phyloP scores from a whole-genome alignment of 1,140 invertebrate species.

The Mylabris phalerata region DNA sequence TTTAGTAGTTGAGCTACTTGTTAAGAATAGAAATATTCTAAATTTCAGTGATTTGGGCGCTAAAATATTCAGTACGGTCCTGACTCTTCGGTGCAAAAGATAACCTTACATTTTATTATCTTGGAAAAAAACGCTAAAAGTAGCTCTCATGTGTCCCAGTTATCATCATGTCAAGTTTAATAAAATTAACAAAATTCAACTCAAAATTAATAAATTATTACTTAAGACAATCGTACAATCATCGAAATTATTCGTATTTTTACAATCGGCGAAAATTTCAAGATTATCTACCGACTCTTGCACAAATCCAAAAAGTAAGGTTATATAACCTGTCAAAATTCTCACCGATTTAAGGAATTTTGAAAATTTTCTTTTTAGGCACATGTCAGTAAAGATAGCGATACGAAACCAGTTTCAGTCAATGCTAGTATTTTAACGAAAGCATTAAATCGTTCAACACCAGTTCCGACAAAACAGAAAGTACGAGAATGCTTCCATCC shows the following conservation, averaged over 20 bases:
- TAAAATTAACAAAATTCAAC: slow-evolving; percentile 21
- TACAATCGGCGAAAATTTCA: slow-evolving; percentile 12
- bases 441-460: slow-evolving; percentile 24
- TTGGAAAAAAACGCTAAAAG: no score
- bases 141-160: no score
- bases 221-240: slow-evolving; percentile 15
- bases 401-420: slow-evolving; percentile 6
- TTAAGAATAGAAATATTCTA: no score
- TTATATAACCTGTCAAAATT: not conserved
- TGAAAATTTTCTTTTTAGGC: slow-evolving; percentile 3
- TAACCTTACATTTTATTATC: no score
- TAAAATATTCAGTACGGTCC: no score
- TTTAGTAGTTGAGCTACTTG: no score
- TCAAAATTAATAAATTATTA: slow-evolving; percentile 22
- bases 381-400: slow-evolving; percentile 1
- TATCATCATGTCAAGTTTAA: not conserved
- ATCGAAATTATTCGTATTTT: slow-evolving; percentile 21
- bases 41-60: no score
- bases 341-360: not conserved
- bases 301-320: slow-evolving; percentile 22
- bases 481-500: slow-evolving; percentile 81
- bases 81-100: no score
- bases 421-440: slow-evolving; percentile 28
- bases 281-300: slow-evolving; percentile 11
- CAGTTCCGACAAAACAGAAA: slow-evolving; percentile 32